Base-by-base conservation (phyloP, 2,888 invertebrate genomes). In the Diadegma fenestrale region DNA sequence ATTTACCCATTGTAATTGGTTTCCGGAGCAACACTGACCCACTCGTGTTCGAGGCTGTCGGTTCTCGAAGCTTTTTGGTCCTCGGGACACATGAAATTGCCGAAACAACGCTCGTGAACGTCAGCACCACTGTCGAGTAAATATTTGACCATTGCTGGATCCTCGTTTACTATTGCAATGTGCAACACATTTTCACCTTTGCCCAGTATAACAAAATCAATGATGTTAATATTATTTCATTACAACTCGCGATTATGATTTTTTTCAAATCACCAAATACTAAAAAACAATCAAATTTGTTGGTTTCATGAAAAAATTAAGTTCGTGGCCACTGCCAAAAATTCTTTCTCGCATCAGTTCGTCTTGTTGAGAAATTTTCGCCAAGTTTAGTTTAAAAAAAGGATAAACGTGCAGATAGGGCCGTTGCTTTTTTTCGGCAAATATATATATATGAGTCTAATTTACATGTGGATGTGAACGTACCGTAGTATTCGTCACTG, bases 81-180 rank as follows among this genome's bases (percentile, higher is more conserved):
- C 92, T 99, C 99, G 0, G 99, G 98, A 85, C 98, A 98, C 97
- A 99, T 99, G 93, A 99, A 99, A 92, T 98, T 97, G 0, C 99
- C 99, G 90, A 96, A 97, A 92, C 99, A 99, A n/a, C 99, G 95
- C 93, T 98, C 98, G 92, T 98, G 97, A 86, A 98, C 97, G 94
- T 99, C 96, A 0, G 98, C 99, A 0, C 98, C 98, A 30, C 98
- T 96, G 93, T 99, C 98, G 69, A 99, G 94, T 5, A 99, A 95
- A 93, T 97, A 99, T 94, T 98, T 99, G 6, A 99, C 99, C 98
- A 99, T 98, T 0, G 98, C 97, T 0, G 99, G 98, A 93, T 99
- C 99, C 93, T 99, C 99, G 94, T 99, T 99, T 0, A 99, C 99
- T 89, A 99, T 99, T 4, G 99, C 99, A 93, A 99, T 98, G 92